Percentiles rank a stretch among this genome's conserved stretches.
These are phyloP conservation scores for Saxidomus purpurata DNA, from an alignment of 1,140 invertebrate genomes.

Conservation along the genomic window DNA sequence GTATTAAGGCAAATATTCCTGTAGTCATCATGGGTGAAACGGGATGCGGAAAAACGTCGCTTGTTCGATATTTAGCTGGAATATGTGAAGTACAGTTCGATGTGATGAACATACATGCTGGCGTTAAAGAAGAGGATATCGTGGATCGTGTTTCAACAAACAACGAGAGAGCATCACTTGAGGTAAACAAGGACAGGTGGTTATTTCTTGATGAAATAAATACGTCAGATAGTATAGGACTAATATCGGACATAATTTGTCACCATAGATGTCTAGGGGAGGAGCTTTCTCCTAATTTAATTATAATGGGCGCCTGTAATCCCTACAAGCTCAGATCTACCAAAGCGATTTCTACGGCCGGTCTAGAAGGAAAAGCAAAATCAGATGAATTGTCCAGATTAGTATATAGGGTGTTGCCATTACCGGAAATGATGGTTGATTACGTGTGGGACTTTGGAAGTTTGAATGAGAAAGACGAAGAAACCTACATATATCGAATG, in stretches of 20 bases:
- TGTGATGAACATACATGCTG: conserved; percentile 75
- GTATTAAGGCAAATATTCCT: conserved; percentile 74
- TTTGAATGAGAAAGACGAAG: conserved; percentile 72
- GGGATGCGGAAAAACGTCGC: conserved; percentile 80
- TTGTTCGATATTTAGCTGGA: conserved; percentile 69
- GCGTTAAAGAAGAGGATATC: conserved; percentile 58
- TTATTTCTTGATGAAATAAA: conserved; percentile 79
- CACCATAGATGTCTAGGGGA: conserved; percentile 68
- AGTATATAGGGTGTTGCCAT: conserved; percentile 74
- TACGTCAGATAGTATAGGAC: conserved; percentile 72
- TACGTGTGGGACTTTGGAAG: conserved; percentile 78
- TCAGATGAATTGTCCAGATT: conserved; percentile 72
- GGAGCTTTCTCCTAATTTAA: conserved; percentile 69
- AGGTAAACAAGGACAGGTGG: conserved; percentile 36
- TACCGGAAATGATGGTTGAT: conserved; percentile 76
- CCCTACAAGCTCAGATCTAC: conserved; percentile 71
- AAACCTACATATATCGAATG: conserved; percentile 73
- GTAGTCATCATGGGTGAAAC: conserved; percentile 83
- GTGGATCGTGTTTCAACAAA: conserved; percentile 11
- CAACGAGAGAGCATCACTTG: conserved; percentile 39
- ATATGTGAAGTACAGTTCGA: conserved; percentile 64
- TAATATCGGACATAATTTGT: conserved; percentile 73
- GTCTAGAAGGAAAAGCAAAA: conserved; percentile 72
- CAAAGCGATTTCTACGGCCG: conserved; percentile 65
- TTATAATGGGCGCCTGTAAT: conserved; percentile 75